Evolutionary conservation across 2,888 invertebrate genomes (phyloP), one percentile per base, ranked within the genome.

Genomic region (Eudasyphora cyanicolor): DNA sequence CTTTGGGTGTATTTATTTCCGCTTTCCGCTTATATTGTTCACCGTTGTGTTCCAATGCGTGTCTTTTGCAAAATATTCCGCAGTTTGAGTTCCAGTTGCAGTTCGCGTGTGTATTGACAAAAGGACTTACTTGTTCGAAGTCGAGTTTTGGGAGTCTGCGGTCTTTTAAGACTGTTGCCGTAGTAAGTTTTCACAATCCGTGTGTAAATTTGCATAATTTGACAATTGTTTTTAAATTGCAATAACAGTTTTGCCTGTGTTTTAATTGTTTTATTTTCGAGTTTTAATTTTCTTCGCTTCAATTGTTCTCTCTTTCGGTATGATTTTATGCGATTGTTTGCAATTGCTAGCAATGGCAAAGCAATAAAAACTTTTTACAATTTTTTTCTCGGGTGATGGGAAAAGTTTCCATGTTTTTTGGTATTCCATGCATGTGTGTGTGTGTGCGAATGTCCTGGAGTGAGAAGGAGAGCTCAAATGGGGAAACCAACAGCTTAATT

Each of bases 141-240:
- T n/a, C 1, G 3, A 5, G 21, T 24, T 0, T 32, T 19, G 12
- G 4, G 38, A 1, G n/a, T 29, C 42, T 60, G 19, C 1, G 24
- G 27, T 69, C 35, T 57, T 51, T 21, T 62, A 76, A 27, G 21
- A 79, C 45, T 60, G 12, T 57, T 57, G 14, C 24, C 27, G 17
- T 14, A 24, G 14, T n/a, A 71, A 5, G 21, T 57, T 82, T 73
- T 19, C 24, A 76, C 84, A 79, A 79, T 84, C 84, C 82, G 62
- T 85, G 79, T 79, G 75, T 83, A 80, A 84, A 90, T 90, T 90
- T 90, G 88, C 90, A 90, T 90, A 90, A 90, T 90, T 89, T 89
- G 89, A 90, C 90, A 90, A 90, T 90, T 90, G 89, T 90, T 89
- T 90, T 88, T 87, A 87, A 88, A 88, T 89, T 88, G 89, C 88